Conservation (phyloP, 2,888 invertebrate species). For the Synergus umbraculus region DNA sequence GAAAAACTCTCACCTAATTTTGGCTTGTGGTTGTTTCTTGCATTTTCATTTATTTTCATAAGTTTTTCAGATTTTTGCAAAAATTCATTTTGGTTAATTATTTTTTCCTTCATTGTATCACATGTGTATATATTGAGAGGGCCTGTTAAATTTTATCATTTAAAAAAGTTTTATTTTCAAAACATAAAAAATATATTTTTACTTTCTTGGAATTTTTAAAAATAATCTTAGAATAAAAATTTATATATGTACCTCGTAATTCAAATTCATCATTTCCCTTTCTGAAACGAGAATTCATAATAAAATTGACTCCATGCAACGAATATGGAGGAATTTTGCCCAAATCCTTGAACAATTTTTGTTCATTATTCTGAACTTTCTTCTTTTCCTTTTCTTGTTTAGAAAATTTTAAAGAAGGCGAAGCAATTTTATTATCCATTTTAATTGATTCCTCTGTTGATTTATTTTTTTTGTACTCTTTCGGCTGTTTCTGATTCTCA, state of each 20-base stretch:
- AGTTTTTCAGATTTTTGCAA: not conserved
- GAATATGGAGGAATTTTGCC: constrained; percentile 1
- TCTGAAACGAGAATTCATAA: not conserved
- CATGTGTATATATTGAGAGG: not conserved
- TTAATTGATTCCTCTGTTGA: not conserved
- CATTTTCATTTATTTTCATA: not conserved
- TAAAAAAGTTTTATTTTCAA: not conserved
- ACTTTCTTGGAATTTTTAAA: not conserved
- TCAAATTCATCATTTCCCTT: not conserved
- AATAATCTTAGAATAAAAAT: not conserved
- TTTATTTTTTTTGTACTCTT: not conserved
- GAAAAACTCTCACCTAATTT: not conserved
- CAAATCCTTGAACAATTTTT: not conserved
- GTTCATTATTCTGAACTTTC: not conserved
- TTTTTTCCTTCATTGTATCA: not conserved
- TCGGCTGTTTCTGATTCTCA: not conserved
- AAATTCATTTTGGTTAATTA: not conserved
- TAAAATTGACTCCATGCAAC: constrained; percentile 6
- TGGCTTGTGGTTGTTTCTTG: not conserved
- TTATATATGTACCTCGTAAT: not conserved
- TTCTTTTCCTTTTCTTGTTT: not conserved
- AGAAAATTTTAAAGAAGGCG: not conserved
- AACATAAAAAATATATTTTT: not conserved
- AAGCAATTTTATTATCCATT: not conserved
- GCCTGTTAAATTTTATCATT: not conserved